Evolutionary conservation across 2,888 invertebrate genomes (phyloP), one percentile per base, ranked within the genome.

Genomic region (Arenicola marina): DNA sequence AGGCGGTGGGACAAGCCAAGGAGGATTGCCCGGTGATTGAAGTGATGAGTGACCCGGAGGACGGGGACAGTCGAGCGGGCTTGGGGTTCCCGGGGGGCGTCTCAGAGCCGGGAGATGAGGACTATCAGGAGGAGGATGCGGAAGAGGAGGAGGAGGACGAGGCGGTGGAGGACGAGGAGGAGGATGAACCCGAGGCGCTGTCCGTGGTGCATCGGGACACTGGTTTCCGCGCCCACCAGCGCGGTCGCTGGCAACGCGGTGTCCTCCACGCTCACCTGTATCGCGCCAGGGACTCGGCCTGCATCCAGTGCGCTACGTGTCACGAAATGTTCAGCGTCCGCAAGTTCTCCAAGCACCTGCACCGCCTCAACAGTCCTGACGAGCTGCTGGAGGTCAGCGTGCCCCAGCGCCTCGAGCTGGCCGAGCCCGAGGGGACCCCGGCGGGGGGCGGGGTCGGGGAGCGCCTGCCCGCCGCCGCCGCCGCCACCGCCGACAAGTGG

Each of bases 221-320:
- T 33, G 69, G 67, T 51, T 63, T 66, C 2, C 62, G 56, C 4
- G 43, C 62, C 60, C 32, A 64, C 65, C 29, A 58, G 68, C 51
- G 58, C 63, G 24, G 18, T 26, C 60, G 71, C 34, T 38, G 68
- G 58, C 73, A 76, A 65, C 65, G 74, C 29, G 75, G 75, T 4
- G 72, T 75, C 60, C 72, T 79, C 31, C 72, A 76, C 60, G 58
- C 78, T 24, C 73, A 76, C 46, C 62, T 72, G 60, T 79, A 76
- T 66, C 67, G 70, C n/a, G 51, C 38, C n/a, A 28, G 38, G 54
- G 73, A 74, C 56, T 74, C 78, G 0, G 65, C 74, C 4, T 80
- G 79, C 67, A 72, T 81, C 31, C 70, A 73, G 26, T 81, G 81
- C 68, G 70, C 68, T 43, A 77, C 76, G 1, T 81, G 81, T 67